These are phyloP conservation scores for Metridium senile DNA, from an alignment of 92 coral and sea anemone genomes.

Conservation along the genomic window DNA sequence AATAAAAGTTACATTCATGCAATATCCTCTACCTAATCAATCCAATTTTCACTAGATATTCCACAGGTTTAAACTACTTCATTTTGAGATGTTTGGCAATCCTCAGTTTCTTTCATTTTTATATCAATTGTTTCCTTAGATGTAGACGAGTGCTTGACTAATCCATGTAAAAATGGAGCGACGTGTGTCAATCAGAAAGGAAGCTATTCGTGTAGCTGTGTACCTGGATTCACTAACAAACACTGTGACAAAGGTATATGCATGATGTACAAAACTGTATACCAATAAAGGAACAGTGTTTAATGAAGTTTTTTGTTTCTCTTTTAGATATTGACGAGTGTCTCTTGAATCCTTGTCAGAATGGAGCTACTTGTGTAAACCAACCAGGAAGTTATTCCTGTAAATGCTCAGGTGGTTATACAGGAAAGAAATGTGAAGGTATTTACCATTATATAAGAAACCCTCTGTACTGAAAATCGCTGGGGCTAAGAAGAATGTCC, in stretches of 20 bases:
- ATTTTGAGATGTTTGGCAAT: too few relatives aligned
- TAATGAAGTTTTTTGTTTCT: neutral
- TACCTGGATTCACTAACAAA: conserved; percentile 42
- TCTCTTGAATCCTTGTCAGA: conserved; percentile 22
- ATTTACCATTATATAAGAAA: too few relatives aligned
- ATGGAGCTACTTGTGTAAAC: conserved; percentile 13
- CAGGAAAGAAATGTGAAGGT: conserved; percentile 35
- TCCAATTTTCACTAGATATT: too few relatives aligned
- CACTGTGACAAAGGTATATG: conserved; percentile 44
- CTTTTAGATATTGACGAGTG: conserved; percentile 39
- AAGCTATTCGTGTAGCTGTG: conserved; percentile 63
- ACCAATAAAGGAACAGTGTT: too few relatives aligned
- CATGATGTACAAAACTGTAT: neutral
- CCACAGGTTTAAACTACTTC: too few relatives aligned
- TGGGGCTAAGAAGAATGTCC: too few relatives aligned
- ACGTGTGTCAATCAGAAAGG: conserved; percentile 55
- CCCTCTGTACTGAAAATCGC: too few relatives aligned
- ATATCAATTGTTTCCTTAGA: too few relatives aligned
- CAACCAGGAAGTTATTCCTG: conserved; percentile 26
- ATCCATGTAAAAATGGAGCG: conserved; percentile 59
- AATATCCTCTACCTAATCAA: too few relatives aligned
- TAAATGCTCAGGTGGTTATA: conserved; percentile 27
- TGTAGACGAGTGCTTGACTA: conserved; percentile 50
- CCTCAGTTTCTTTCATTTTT: too few relatives aligned
- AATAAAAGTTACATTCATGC: too few relatives aligned